Base-by-base conservation (phyloP, 2,797 vertebrate genomes). In the Liasis olivaceus region DNA sequence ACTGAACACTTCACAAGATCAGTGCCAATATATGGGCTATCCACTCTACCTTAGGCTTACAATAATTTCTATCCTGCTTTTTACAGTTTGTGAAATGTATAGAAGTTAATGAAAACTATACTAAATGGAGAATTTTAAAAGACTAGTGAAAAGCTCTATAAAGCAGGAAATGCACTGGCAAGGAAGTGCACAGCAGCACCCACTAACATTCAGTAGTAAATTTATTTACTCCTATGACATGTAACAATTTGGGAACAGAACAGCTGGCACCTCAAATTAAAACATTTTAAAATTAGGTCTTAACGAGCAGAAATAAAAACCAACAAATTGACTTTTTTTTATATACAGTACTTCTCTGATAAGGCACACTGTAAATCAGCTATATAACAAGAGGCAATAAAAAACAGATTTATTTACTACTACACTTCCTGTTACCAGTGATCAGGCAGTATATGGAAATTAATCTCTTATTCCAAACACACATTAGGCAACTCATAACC, bases 221-320 rank as follows among this genome's bases (percentile, higher is more conserved):
- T 96, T 96, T 93, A 95, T 95, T 96, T 94, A 95, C 90, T 95
- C 63, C 94, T 92, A 94, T 96, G 96, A 95, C 94, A 96, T 4
- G 31, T 4, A 88, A 93, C 91, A 95, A 94, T 93, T 96, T 95
- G 66, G 92, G 90, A 92, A 77, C 62, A 85, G 94, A 98, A 96
- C 97, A 98, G 96, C 97, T 97, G 97, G 97, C 93, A 97, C 93
- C 96, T 97, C 96, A 94, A 92, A 97, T 94, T 94, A 96, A 93
- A 97, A 95, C 36, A 5, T 26, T 95, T 96, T 96, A 97, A 98
- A 97, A 97, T 95, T 89, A 97, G 97, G 91, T 81, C 69, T 94
- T 85, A 62, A 95, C 0, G 0, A 97, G 96, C 96, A 95, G 92
- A 94, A 96, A 97, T 96, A 97, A 97, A 98, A 97, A 97, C 92